Base-by-base conservation (phyloP, 2,888 invertebrate species). In the Scaptodrosophila latifasciaeformis region DNA sequence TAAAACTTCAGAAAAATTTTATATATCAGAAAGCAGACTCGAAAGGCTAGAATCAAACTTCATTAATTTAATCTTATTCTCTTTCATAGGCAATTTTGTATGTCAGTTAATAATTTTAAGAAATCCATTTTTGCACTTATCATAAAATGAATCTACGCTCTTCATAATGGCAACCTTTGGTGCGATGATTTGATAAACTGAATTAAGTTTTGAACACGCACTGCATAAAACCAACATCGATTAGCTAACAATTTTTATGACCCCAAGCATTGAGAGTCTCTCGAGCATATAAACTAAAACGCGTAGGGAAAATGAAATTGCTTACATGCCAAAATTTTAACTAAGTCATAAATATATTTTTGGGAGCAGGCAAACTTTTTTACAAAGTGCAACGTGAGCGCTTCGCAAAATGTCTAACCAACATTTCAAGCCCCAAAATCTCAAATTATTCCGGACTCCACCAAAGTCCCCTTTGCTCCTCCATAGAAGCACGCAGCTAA, bases 161-260 rank as follows among this genome's bases (percentile, higher is more conserved):
- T n/a, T n/a, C n/a, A n/a, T n/a, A 24, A 24, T 7, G 24, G 24
- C 3, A 24, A 24, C 24, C 10, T 52, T 42, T 42, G 59, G 54
- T 56, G 49, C 72, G 70, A 74, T 69, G 63, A 76, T 52, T 42
- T 42, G 59, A 54, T 56, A 51, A 76, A 72, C 77, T 69, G 63
- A 76, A 79, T 79, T 79, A 79, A 72, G 59, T 57, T 47, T 37
- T 42, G 75, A 71, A 65, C 57, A 67, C 70, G 57, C 60, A 49
- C 55, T 39, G 60, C 77, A 79, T 79, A 79, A 71, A 2, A 76
- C 71, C 72, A 34, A n/a, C 3, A 77, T 79, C 80, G 74, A 72
- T 77, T 72, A 62, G 74, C 57, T 44, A 61, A 55, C 44, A 55
- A 70, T 76, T 76, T 79, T 72, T 72, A 76, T 66, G 74, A 63